Evolutionary conservation across 2,113 vertebrate species (phyloP), one percentile per base, ranked within the genome.

Genomic region (Speoplatyrhinus poulsoni): DNA sequence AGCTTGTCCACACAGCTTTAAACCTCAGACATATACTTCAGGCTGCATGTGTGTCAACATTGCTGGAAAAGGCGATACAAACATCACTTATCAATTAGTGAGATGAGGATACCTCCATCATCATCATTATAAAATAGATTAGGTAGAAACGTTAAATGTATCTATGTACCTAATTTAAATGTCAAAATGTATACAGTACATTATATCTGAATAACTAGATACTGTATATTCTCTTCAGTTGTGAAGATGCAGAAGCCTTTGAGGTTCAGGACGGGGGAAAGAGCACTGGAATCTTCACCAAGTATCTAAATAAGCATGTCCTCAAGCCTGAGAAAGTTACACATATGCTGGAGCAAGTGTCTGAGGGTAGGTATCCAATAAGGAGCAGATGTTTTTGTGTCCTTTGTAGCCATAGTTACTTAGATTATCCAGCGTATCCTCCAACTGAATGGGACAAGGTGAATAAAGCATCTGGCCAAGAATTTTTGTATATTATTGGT

Each of bases 201-300:
- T 5, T 41, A 41, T 41, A 41, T 41, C 1, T 53, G 6, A 3
- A 53, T 53, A 2, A 6, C 13, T 53, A 56, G n/a, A 56, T 17
- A 56, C 1, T 5, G 3, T 6, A 56, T 10, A 5, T 5, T n/a
- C 17, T 11, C 7, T 13, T 46, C 83, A 96, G 95, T 75, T 92
- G 93, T 0, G 95, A 96, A 88, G 94, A 95, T 76, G 93, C 94
- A 7, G 94, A 95, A 79, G 94, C 95, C 0, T 96, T 92, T 50
- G 95, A 96, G 76, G 86, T 96, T 56, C 95, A 95, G 72, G 93
- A 96, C 0, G 94, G 93, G 12, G 92, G 92, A 1, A 93, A 92
- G 81, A 95, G 95, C 80, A 93, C 93, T 15, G 95, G 95, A 4
- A 95, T 96, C 80, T 96, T 96, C 84, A 95, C 95, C 60, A 96